Conservation (phyloP, 2,113 vertebrate species). For the Dolichallabes microphthalmus region DNA sequence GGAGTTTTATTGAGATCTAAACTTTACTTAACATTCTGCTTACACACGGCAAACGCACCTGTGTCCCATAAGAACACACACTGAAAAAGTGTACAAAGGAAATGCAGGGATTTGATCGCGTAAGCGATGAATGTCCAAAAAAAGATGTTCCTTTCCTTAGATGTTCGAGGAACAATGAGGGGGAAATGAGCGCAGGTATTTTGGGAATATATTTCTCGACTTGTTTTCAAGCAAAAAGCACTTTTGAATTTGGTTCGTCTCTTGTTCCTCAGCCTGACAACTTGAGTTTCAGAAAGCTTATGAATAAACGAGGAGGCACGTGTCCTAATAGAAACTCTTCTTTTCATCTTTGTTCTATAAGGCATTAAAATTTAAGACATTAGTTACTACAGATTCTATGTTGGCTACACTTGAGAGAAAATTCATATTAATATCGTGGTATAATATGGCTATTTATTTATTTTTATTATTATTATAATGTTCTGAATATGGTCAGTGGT, state of each 20-base stretch:
- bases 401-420: constrained; percentile 45
- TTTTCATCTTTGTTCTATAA: constrained; percentile 52
- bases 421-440: constrained; percentile 13
- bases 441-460: neutral
- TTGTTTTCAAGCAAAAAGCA: constrained; percentile 24
- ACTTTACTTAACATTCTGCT: neutral
- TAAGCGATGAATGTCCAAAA: constrained; percentile 9
- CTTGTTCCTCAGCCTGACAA: constrained; percentile 31
- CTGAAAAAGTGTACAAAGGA: constrained; percentile 16
- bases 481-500: neutral
- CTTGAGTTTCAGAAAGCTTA: constrained; percentile 27
- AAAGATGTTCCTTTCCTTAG: constrained; percentile 1
- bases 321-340: constrained; percentile 43
- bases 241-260: constrained; percentile 24
- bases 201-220: constrained; percentile 36
- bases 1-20: neutral
- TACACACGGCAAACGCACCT: neutral
- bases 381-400: constrained; percentile 41
- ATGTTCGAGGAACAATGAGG: constrained; percentile 20
- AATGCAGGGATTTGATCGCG: constrained; percentile 15
- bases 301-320: constrained; percentile 28
- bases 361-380: constrained; percentile 39
- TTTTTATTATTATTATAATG: neutral
- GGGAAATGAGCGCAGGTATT: constrained; percentile 36
- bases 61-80: neutral